These are phyloP conservation scores for Phocoena sinus DNA, from an alignment of 2,113 vertebrate genomes.

Conservation along the genomic window DNA sequence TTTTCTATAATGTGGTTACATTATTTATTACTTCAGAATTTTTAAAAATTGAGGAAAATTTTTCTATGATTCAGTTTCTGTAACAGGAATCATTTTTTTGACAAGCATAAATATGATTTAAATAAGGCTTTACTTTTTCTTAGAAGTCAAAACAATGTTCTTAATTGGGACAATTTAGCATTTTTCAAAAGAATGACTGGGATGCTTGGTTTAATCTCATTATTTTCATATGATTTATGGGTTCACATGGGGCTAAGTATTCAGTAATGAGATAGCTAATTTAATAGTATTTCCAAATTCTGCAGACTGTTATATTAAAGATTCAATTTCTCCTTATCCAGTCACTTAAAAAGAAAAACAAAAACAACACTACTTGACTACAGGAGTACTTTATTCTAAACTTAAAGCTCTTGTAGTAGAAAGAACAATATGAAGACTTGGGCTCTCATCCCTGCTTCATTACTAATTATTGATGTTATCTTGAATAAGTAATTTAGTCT, in stretches of 20 bases:
- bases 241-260: neutral
- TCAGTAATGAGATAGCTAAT: neutral
- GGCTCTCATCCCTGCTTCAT: neutral
- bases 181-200: neutral
- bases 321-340: neutral
- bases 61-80: neutral
- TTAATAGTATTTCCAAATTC: constrained; percentile 3
- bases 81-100: neutral
- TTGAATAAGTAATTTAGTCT: neutral
- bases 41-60: neutral
- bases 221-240: neutral
- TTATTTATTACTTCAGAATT: neutral
- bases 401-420: neutral
- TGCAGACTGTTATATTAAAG: neutral
- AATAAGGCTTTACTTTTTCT: neutral
- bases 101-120: neutral
- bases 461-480: neutral
- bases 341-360: neutral
- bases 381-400: neutral
- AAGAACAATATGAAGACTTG: neutral
- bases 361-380: neutral
- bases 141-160: neutral
- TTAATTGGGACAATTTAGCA: neutral
- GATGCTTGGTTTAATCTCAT: neutral
- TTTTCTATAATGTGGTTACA: neutral